These are phyloP conservation scores for Eupristina koningsbergeri DNA, from an alignment of 1,140 invertebrate genomes.

Conservation along the genomic window DNA sequence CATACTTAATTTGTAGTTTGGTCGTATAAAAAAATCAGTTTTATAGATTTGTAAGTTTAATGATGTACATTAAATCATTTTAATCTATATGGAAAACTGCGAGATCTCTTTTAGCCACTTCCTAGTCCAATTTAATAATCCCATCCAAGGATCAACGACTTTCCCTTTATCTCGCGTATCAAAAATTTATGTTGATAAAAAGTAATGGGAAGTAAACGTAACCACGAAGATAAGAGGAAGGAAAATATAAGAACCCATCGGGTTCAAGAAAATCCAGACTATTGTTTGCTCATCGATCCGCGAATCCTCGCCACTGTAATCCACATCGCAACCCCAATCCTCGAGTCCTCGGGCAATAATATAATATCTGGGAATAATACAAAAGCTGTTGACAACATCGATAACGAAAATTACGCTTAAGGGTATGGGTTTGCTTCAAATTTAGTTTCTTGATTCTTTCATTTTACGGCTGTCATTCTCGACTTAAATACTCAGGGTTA, in stretches of 20 bases:
- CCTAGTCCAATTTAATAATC: no score
- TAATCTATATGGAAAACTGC: no score
- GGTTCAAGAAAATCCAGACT: background rate
- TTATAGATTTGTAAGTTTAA: no score
- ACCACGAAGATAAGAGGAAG: background rate
- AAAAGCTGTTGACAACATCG: background rate
- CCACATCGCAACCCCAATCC: slow-evolving; percentile 10
- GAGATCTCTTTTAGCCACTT: background rate
- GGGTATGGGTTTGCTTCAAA: background rate
- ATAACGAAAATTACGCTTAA: background rate
- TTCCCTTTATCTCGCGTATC: background rate
- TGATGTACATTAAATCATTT: no score
- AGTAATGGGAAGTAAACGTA: background rate
- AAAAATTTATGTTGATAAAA: background rate
- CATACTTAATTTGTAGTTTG: no score
- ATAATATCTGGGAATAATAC: background rate
- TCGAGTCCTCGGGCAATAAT: background rate
- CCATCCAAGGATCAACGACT: background rate
- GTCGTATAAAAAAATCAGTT: no score
- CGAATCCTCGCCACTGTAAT: background rate
- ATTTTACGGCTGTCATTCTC: background rate
- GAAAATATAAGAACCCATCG: slow-evolving; percentile 11
- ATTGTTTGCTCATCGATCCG: slow-evolving; percentile 20
- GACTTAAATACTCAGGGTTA: background rate
- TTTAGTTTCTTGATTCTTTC: background rate